Conservation (phyloP, 2,888 invertebrate species). For the Frankliniella fusca region DNA sequence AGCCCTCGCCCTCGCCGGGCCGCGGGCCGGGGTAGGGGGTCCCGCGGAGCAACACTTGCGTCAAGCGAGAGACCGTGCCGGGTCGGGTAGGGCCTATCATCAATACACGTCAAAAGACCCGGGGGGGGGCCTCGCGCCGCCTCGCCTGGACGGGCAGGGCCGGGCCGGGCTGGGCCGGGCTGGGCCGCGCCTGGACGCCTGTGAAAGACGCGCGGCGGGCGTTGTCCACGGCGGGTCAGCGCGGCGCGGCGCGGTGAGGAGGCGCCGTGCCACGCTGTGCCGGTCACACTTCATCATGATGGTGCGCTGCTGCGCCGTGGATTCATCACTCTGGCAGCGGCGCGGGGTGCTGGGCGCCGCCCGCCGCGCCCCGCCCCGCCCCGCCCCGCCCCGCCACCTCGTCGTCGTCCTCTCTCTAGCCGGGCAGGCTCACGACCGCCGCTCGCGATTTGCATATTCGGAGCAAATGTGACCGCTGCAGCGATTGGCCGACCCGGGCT, state of each 20-base stretch:
- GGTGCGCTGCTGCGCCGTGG: neutral
- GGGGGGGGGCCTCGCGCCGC: neutral
- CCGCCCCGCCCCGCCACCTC: neutral
- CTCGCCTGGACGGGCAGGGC: neutral
- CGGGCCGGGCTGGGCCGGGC: neutral
- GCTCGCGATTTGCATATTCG: constrained; percentile 18
- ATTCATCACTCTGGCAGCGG: constrained; percentile 3
- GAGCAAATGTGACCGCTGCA: constrained; percentile 8
- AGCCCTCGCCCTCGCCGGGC: no score
- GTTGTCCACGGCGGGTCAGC: neutral
- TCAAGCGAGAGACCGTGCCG: neutral
- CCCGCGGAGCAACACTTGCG: neutral
- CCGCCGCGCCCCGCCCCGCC: neutral
- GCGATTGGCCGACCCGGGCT: neutral
- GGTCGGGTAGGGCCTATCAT: neutral
- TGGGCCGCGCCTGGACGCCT: neutral
- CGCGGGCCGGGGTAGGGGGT: neutral
- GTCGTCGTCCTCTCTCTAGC: neutral
- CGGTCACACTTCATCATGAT: constrained; percentile 17
- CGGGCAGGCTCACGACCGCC: neutral
- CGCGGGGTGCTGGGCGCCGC: neutral
- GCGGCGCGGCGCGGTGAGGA: neutral
- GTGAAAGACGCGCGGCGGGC: neutral
- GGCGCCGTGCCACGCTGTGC: neutral
- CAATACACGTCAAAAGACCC: constrained; percentile 19